Evolutionary conservation across 2,797 vertebrate genomes (phyloP), one percentile per base, ranked within the genome.

Genomic region (Enteromius trimaculatus): DNA sequence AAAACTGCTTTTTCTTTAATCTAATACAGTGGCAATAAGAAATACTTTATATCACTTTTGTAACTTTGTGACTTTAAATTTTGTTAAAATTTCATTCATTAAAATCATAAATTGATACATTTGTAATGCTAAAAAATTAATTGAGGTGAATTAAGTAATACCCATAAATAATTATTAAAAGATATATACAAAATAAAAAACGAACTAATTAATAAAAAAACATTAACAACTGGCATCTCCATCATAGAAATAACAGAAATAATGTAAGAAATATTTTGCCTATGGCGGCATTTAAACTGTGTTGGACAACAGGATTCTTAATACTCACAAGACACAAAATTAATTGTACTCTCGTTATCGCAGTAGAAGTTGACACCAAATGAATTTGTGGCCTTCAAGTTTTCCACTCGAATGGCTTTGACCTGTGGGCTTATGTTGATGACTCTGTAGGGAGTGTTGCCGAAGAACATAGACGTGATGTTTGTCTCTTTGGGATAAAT

Each of bases 281-380:
- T 69, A 4, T 11, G 31, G 39, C 5, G 42, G 16, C 31, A 39
- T 29, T 82, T 34, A 1, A 65, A n/a, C 26, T 26, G 23, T 21
- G 17, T 58, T 16, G 58, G 23, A 29, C 19, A 29, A 44, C 23
- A 14, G 37, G 17, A 26, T 13, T 60, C 17, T 23, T 9, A 16
- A 31, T 62, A 88, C 89, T 90, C 62, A 94, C 93, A 92, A 6
- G 89, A 91, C 17, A 93, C 17, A 10, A 17, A 88, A 85, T 92
- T 93, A 6, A 0, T 23, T n/a, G 0, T 0, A 0, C 3, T 1
- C 26, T 79, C 5, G 8, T 80, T 53, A 1, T 0, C 3, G 11
- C 92, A 93, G 4, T 0, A 1, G 76, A 92, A 7, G 1, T 3
- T 3, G 26, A 89, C 39, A 4, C 0, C 3, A 2, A 64, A 74